Base-by-base conservation (phyloP, 2,113 vertebrate genomes). In the Seriola dumerili region DNA sequence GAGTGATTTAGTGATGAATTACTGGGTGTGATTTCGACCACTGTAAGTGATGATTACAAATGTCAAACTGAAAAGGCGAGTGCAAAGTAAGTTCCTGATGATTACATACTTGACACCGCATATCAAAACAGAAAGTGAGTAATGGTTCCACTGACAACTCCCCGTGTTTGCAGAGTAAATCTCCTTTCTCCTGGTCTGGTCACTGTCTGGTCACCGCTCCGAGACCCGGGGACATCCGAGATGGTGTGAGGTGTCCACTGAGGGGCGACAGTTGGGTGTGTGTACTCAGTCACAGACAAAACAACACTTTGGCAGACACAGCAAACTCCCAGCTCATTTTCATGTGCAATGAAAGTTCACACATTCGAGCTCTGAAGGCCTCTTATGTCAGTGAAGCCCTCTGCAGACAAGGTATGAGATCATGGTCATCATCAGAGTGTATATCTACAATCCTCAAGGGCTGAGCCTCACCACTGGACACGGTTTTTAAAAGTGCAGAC, bases 281-380 rank as follows among this genome's bases (percentile, higher is more conserved):
- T 87, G 71, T 80, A 61, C 80, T 78, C 76, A 63, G 77, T 57
- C 82, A 23, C 82, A 94, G 91, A 92, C 92, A 91, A 94, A 95
- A 93, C 91, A 95, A 76, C 40, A 61, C 62, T 55, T 76, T 66
- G 72, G 72, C 77, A 90, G 80, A 89, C 85, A 78, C 72, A 67
- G 76, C 75, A 72, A 85, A 72, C 74, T 78, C 75, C 63, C 46
- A 46, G 69, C 76, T 87, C 82, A 78, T 78, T 90, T 91, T 87
- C 73, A 78, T 72, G 2, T 52, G 40, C 57, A 81, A 85, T 76
- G 79, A 85, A 80, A 75, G 71, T 61, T 69, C 42, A 86, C 85
- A 74, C 52, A 61, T 78, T 52, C 44, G 8, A 69, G 84, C 84
- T 81, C 86, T 44, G 14, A 57, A 79, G 78, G 87, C 76, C 84